These are phyloP conservation scores for Notamacropus eugenii DNA, from an alignment of 2,797 vertebrate species.

Conservation along the genomic window DNA sequence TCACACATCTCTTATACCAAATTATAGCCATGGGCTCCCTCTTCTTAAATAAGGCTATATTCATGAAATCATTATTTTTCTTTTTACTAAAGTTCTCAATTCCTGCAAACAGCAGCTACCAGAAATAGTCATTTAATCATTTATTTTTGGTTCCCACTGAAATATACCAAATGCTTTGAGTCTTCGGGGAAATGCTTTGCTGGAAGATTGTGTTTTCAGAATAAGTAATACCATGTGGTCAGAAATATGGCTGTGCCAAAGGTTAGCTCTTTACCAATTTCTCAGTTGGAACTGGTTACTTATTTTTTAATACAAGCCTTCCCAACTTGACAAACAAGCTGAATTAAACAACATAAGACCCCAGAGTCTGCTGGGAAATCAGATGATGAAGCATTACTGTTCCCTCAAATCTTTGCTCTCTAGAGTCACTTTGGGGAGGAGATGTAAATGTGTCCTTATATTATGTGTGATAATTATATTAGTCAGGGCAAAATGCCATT, in stretches of 20 bases:
- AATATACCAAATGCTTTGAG: neutral
- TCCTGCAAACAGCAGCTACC: neutral
- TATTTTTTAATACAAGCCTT: neutral
- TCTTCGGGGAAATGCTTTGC: neutral
- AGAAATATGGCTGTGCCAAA: neutral
- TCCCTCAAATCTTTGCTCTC: neutral
- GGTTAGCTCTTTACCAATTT: neutral
- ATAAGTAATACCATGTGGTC: neutral
- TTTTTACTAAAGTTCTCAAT: neutral
- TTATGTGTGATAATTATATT: constrained; percentile 40
- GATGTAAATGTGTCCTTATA: neutral
- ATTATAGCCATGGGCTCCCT: neutral
- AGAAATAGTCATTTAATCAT: neutral
- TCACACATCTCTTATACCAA: neutral
- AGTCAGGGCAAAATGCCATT: neutral
- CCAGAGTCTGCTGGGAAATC: neutral
- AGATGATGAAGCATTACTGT: neutral
- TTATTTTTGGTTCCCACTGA: neutral
- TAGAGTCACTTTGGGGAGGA: neutral
- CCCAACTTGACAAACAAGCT: neutral
- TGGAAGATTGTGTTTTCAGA: neutral
- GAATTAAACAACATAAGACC: neutral
- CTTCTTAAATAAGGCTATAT: neutral
- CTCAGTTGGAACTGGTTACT: neutral
- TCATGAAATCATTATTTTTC: neutral